Evolutionary conservation across 2,888 invertebrate species (phyloP).

Genomic region (Bhutanitis thaidina): DNA sequence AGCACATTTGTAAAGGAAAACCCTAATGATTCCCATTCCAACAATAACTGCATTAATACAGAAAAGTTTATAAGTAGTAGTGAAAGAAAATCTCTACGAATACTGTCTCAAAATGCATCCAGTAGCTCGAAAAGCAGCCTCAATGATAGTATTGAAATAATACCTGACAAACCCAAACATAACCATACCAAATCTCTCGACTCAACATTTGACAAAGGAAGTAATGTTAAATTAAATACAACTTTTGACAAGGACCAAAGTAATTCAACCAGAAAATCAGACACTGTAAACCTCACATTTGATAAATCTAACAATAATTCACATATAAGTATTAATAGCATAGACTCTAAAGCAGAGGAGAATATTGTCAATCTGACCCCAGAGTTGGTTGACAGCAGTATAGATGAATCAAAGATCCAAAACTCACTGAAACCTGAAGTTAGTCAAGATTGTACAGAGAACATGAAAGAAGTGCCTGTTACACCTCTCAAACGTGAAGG

Average conservation of each 20-base stretch:
- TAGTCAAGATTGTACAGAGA: not conserved
- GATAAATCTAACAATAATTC: conserved; percentile 45
- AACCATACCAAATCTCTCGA: conserved; percentile 28
- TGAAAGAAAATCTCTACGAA: conserved; percentile 15
- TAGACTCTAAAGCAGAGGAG: conserved; percentile 52
- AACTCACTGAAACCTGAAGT: conserved; percentile 16
- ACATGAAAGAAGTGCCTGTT: conserved; percentile 6
- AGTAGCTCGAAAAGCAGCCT: not conserved
- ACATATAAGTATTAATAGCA: conserved; percentile 59
- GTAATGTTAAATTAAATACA: conserved; percentile 19
- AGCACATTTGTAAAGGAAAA: not conserved
- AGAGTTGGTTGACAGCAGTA: conserved; percentile 59
- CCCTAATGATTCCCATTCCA: conserved; percentile 10
- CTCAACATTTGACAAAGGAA: conserved; percentile 45
- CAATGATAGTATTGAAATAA: conserved; percentile 35
- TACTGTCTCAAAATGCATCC: not conserved
- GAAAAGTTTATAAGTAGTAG: conserved; percentile 11
- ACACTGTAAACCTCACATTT: conserved; percentile 38
- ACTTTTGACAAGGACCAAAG: conserved; percentile 24
- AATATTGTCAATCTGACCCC: conserved; percentile 57
- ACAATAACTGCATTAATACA: conserved; percentile 28
- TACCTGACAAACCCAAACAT: conserved; percentile 20
- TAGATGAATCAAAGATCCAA: conserved; percentile 45
- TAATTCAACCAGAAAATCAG: conserved; percentile 28
- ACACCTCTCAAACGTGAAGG: conserved; percentile 60